These are phyloP conservation scores for Acanthopleura granulata DNA, from an alignment of 2,888 invertebrate genomes.

Conservation along the genomic window DNA sequence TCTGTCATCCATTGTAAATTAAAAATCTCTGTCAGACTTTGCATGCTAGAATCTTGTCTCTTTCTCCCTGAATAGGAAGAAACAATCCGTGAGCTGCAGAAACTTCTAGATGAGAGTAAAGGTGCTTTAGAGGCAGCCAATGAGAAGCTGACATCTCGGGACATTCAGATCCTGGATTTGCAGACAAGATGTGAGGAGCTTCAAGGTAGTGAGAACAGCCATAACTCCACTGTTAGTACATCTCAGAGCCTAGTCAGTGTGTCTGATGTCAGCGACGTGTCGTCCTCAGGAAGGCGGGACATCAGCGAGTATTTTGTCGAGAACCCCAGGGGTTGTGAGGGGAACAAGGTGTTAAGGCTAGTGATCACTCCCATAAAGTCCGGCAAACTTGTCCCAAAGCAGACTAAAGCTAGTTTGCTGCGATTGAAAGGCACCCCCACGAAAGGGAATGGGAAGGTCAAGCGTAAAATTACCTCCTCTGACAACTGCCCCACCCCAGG, in stretches of 20 bases:
- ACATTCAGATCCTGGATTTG: slow-evolving; percentile 38
- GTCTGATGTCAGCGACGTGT: neutral
- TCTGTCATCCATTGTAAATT: too few species aligned
- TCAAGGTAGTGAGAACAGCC: slow-evolving; percentile 39
- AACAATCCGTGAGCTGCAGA: slow-evolving; percentile 72
- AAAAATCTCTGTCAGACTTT: neutral
- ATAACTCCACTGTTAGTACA: neutral
- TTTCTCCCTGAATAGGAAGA: slow-evolving; percentile 35
- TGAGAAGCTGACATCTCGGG: slow-evolving; percentile 41
- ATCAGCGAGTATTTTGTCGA: slow-evolving; percentile 23
- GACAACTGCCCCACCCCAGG: neutral
- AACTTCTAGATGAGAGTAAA: slow-evolving; percentile 49
- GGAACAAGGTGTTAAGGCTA: slow-evolving; percentile 41
- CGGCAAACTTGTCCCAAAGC: slow-evolving; percentile 37
- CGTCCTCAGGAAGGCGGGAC: neutral
- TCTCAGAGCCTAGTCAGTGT: neutral
- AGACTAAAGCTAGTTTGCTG: slow-evolving; percentile 56
- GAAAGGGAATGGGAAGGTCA: slow-evolving; percentile 29
- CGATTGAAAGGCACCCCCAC: slow-evolving; percentile 43
- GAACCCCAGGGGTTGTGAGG: slow-evolving; percentile 24
- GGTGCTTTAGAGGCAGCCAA: slow-evolving; percentile 54
- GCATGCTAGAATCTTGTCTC: neutral
- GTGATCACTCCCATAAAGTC: slow-evolving; percentile 42
- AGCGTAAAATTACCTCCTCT: slow-evolving; percentile 3
- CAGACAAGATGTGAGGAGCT: slow-evolving; percentile 40